Evolutionary conservation across 1,140 invertebrate genomes (phyloP).

Genomic region (Metopolophium dirhodum): DNA sequence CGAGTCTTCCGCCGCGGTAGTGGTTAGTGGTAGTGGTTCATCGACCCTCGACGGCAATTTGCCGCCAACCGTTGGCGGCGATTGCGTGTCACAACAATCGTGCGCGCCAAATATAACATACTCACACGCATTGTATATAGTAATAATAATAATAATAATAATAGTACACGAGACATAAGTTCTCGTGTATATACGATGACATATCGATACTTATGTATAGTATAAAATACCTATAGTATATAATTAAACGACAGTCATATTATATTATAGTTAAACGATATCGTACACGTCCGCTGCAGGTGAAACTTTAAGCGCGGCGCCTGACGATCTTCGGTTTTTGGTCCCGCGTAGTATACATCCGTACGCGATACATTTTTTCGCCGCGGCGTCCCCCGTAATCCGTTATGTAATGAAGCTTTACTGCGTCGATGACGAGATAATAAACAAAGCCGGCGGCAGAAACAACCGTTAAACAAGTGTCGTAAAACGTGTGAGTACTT

Average conservation of each 20-base stretch:
- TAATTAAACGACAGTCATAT: neutral
- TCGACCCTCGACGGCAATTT: conserved; percentile 30
- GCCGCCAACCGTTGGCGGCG: neutral
- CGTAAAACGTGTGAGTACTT: neutral
- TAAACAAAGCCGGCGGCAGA: neutral
- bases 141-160: neutral
- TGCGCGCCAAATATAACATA: conserved; percentile 18
- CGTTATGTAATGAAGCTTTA: neutral
- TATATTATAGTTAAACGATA: neutral
- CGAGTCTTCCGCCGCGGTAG: neutral
- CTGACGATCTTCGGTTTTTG: neutral
- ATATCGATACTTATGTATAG: neutral
- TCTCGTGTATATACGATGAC: neutral
- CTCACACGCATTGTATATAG: neutral
- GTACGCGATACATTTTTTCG: neutral
- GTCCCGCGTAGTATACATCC: no score
- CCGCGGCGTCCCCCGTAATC: neutral
- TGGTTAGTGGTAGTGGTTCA: neutral
- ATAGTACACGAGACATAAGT: neutral
- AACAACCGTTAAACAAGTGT: conserved; percentile 44
- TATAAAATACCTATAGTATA: neutral
- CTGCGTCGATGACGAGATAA: neutral
- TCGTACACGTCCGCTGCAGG: neutral
- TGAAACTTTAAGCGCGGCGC: neutral
- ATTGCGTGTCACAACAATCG: conserved; percentile 45